Evolutionary conservation across 2,113 vertebrate genomes (phyloP), one percentile per base, ranked within the genome.

Genomic region (Copsychus sechellarum): DNA sequence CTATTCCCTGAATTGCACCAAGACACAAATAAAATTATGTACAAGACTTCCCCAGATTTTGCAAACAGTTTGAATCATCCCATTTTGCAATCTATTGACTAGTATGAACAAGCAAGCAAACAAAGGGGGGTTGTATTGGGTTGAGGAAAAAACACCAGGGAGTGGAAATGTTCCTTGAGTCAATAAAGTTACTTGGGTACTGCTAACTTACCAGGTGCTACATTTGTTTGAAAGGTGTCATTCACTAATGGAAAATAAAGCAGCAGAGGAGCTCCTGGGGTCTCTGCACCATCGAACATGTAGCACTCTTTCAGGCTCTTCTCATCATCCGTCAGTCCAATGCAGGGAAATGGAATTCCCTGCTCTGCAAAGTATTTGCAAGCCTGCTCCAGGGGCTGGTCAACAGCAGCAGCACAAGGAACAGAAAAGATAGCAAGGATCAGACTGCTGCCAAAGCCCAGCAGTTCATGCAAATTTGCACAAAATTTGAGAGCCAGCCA

Each of bases 211-310:
- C 98, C 98, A 80, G 98, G 98, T 50, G 97, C 96, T 65, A 98
- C 95, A 2, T 97, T 98, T 88, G 80, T 97, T 81, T 98, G 97
- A 86, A 98, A 98, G 60, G 97, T 98, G 81, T 98, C 96, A 2
- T 95, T 98, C 87, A 98, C 97, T 82, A 98, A 88, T 2, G 98
- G 98, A 83, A 98, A 98, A 95, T 98, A 98, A 58, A 98, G 76
- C 57, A 98, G 91, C 1, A 97, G 76, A 85, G 98, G 98, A 74
- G 97, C 95, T 28, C 96, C 84, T 1, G 97, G 92, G 15, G 90
- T 96, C 0, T 97, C 95, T 65, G 94, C 88, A 50, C 98, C 73
- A 65, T 96, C 95, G 2, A 98, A 96, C 71, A 98, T 56, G 73
- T 98, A 98, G 62, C 98, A 98, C 36, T 98, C 98, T 71, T 98